Evolutionary conservation across 1,140 invertebrate species (phyloP), one percentile per base, ranked within the genome.

Genomic region (Ganaspis sp.): DNA sequence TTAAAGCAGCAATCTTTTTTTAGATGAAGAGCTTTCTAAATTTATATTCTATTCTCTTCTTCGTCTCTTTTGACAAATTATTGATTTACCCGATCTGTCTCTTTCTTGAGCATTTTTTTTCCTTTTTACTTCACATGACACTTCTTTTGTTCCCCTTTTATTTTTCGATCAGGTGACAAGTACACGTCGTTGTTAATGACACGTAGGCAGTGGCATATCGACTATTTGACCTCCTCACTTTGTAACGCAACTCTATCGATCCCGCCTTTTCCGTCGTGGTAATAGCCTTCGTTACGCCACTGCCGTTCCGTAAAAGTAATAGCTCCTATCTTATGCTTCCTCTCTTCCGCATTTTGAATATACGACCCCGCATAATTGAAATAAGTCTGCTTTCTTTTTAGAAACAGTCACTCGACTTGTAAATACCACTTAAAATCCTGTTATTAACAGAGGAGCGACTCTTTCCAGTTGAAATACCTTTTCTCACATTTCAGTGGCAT

Each of bases 231-330:
- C 80, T 80, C 81, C 83, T 79, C 83, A 81, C 80, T 84, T 79
- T 82, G 81, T 81, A 84, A 83, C 72, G 77, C 79, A 83, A 82
- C 79, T 82, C 78, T 82, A 84, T 84, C 81, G 83, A 84, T 84
- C 81, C 80, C 78, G 79, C 79, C 81, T 84, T 79, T 84, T 82
- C 81, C 81, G 83, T 76, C 79, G 83, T 79, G 81, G 78, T 83
- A 83, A 84, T 84, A 84, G 81, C 80, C 80, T 84, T 84, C 80
- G 82, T 84, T 84, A 81, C 82, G 74, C 75, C 77, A 79, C 78
- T 80, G 77, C 75, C 80, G 73, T 80, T 80, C 72, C 76, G 78
- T 79, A 75, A 81, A 81, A 84, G 77, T 82, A 81, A 79, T 82
- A 82, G 81, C 81, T 70, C 78, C 81, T 81, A 76, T 82, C 79